These are phyloP conservation scores for Leptosomus discolor DNA, from an alignment of 2,113 vertebrate genomes.

Conservation along the genomic window DNA sequence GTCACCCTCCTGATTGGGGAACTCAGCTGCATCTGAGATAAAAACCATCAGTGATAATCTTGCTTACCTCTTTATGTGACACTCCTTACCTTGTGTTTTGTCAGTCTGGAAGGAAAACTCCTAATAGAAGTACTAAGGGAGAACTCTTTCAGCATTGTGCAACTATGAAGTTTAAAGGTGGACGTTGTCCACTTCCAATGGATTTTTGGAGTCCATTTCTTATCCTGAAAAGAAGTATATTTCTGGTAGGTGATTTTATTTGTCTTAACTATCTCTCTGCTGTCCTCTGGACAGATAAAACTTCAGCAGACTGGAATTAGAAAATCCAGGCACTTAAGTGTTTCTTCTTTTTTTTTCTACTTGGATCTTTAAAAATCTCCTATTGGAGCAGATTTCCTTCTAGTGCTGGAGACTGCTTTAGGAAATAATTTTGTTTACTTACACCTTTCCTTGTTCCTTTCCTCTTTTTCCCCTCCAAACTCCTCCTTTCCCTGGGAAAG, in stretches of 20 bases:
- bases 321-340: neutral
- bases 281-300: neutral
- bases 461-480: fast-evolving
- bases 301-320: neutral
- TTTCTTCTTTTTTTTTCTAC: neutral
- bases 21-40: neutral
- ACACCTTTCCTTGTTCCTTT: fast-evolving
- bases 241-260: neutral
- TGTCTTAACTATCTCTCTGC: neutral
- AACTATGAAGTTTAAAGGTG: fast-evolving
- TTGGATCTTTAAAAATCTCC: neutral
- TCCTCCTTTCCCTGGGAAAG: neutral
- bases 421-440: neutral
- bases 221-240: neutral
- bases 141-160: fast-evolving
- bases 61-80: fast-evolving
- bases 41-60: fast-evolving
- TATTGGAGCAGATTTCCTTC: neutral
- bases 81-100: fast-evolving
- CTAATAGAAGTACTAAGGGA: fast-evolving
- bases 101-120: fast-evolving
- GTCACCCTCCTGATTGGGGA: neutral
- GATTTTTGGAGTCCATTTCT: fast-evolving
- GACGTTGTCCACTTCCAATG: fast-evolving
- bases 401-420: neutral